Percentiles rank a stretch among this genome's conserved stretches.
Conservation (phyloP, 2,113 vertebrate genomes). For the Ammodytes dubius region DNA sequence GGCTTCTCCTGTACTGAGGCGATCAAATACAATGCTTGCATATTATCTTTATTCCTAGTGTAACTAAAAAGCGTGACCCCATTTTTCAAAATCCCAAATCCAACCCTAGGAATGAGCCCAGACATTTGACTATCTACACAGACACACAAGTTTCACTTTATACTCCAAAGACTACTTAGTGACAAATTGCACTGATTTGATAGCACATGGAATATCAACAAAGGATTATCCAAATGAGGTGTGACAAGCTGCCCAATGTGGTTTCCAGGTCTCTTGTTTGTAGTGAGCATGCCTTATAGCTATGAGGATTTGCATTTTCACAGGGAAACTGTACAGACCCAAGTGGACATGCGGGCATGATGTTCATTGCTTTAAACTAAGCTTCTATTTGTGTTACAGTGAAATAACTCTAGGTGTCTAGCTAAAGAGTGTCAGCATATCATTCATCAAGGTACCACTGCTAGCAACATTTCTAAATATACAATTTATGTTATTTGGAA, state of each 20-base stretch:
- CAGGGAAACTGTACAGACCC: not conserved
- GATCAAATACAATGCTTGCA: not conserved
- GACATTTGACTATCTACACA: not conserved
- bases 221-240: conserved; percentile 42
- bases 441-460: conserved; percentile 2
- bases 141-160: conserved; percentile 9
- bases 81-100: not conserved
- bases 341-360: not conserved
- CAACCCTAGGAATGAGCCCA: conserved; percentile 7
- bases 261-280: conserved; percentile 33
- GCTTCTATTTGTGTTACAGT: conserved; percentile 7
- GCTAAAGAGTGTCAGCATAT: conserved; percentile 7
- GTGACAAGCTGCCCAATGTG: conserved; percentile 32
- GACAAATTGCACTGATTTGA: conserved; percentile 10
- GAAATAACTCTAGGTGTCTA: conserved; percentile 7
- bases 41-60: not conserved
- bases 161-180: not conserved
- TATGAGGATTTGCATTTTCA: conserved; percentile 23
- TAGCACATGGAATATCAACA: conserved; percentile 28
- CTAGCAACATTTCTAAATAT: not conserved
- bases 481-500: conserved; percentile 10
- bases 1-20: not conserved
- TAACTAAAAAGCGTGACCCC: not conserved
- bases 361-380: conserved; percentile 11
- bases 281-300: conserved; percentile 2